Evolutionary conservation across 2,888 invertebrate genomes (phyloP).

Genomic region (Electrophaes corylata): DNA sequence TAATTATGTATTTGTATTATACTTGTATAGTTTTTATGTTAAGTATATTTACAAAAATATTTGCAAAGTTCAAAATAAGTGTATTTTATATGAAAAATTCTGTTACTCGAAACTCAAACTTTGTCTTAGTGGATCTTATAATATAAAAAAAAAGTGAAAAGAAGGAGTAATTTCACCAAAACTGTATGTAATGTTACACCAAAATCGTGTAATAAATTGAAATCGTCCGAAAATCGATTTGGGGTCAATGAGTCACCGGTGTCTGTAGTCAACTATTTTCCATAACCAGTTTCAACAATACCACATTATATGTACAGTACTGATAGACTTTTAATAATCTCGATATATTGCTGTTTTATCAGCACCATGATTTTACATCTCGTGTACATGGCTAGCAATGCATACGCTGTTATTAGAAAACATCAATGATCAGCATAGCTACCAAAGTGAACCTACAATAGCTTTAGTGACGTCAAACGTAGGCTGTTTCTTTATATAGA

Average conservation of each 20-base stretch:
- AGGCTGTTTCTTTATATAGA: slow-evolving; percentile 51
- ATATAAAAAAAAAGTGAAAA: too few relatives aligned
- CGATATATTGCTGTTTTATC: slow-evolving; percentile 32
- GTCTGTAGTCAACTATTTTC: slow-evolving; percentile 54
- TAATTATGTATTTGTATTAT: too few relatives aligned
- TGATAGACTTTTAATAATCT: not conserved
- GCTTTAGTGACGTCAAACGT: slow-evolving; percentile 49
- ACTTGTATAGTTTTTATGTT: too few relatives aligned
- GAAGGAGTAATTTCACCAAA: not conserved
- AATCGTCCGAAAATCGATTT: slow-evolving; percentile 35
- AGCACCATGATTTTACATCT: not conserved
- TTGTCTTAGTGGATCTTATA: too few relatives aligned
- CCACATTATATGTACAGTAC: not conserved
- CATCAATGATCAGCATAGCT: not conserved
- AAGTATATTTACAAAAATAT: too few relatives aligned
- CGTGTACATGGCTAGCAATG: not conserved
- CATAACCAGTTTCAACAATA: slow-evolving; percentile 50
- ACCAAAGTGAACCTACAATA: not conserved
- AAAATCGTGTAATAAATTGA: slow-evolving; percentile 26
- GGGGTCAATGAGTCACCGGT: slow-evolving; percentile 58
- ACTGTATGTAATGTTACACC: slow-evolving; percentile 4
- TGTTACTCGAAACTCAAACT: too few relatives aligned
- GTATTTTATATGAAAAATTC: too few relatives aligned
- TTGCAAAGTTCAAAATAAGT: too few relatives aligned
- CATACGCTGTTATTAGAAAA: not conserved